These are phyloP conservation scores for Harlomillsia oculata DNA, from an alignment of 1,140 invertebrate genomes.

Conservation along the genomic window DNA sequence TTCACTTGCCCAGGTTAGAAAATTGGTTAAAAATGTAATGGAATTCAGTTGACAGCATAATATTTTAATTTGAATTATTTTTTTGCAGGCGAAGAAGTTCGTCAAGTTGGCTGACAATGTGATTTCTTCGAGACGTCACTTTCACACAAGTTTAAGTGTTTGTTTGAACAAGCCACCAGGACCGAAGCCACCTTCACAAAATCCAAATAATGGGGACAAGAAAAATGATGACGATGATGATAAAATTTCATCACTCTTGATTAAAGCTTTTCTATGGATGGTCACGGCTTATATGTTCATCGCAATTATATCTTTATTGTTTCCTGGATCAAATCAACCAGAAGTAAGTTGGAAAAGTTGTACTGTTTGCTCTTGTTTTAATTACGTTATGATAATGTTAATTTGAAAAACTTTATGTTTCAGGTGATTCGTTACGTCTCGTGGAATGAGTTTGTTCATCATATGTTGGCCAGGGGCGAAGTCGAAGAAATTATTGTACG, in stretches of 20 bases:
- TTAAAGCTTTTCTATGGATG: constrained; percentile 66
- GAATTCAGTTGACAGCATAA: too few relatives aligned
- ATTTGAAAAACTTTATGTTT: constrained; percentile 20
- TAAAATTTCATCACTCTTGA: constrained; percentile 55
- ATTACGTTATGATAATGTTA: too few relatives aligned
- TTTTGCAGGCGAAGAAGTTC: too few relatives aligned
- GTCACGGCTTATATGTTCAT: constrained; percentile 61
- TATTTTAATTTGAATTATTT: too few relatives aligned
- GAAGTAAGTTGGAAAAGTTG: too few relatives aligned
- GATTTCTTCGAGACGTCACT: too few relatives aligned
- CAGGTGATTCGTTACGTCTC: constrained; percentile 58
- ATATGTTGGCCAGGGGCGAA: constrained; percentile 85
- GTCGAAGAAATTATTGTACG: constrained; percentile 75
- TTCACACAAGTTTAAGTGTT: too few relatives aligned
- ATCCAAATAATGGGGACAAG: constrained; percentile 7
- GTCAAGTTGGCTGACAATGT: too few relatives aligned
- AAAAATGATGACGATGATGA: constrained; percentile 48
- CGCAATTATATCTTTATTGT: constrained; percentile 56
- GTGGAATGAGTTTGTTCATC: constrained; percentile 90
- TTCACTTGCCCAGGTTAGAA: too few relatives aligned
- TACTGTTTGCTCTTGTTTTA: background rate
- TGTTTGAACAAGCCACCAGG: too few relatives aligned
- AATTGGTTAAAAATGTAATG: too few relatives aligned
- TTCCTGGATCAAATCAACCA: constrained; percentile 59
- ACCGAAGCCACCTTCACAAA: too few relatives aligned